phyloP scores from a whole-genome alignment of 2,113 vertebrate genomes.

The Myocastor coypus region DNA sequence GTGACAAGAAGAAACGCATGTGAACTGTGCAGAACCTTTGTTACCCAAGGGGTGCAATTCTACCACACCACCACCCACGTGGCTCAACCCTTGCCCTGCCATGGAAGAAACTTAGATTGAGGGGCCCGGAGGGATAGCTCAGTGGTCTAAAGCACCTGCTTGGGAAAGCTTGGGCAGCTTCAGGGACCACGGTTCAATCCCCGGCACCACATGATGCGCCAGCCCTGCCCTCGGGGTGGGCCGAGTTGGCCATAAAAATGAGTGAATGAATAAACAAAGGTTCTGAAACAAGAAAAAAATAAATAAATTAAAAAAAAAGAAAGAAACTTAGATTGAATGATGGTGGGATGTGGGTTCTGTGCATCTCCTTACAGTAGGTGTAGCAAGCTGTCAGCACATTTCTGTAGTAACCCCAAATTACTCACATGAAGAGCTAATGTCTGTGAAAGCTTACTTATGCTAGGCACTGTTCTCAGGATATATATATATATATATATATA shows the following conservation, averaged over 20 bases:
- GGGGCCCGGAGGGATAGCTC: too few relatives aligned
- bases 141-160: too few relatives aligned
- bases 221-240: too few relatives aligned
- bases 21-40: not conserved
- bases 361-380: not conserved
- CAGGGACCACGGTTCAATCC: too few relatives aligned
- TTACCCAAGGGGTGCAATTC: not conserved
- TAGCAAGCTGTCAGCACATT: not conserved
- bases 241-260: too few relatives aligned
- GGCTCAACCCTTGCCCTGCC: not conserved
- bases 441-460: not conserved
- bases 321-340: not conserved
- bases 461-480: not conserved
- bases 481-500: too few relatives aligned
- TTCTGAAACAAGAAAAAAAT: too few relatives aligned
- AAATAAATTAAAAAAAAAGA: too few relatives aligned
- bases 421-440: not conserved
- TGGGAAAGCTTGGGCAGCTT: too few relatives aligned
- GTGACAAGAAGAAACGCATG: not conserved
- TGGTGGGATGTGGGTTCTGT: not conserved
- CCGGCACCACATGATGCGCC: too few relatives aligned
- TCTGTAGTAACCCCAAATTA: not conserved
- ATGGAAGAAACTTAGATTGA: not conserved
- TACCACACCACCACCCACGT: not conserved
- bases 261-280: too few relatives aligned